A percentile compares a stretch with the other conserved stretches of the same genome.
Evolutionary conservation across 2,888 invertebrate genomes (phyloP).

Genomic region (Sphecodes monilicornis): DNA sequence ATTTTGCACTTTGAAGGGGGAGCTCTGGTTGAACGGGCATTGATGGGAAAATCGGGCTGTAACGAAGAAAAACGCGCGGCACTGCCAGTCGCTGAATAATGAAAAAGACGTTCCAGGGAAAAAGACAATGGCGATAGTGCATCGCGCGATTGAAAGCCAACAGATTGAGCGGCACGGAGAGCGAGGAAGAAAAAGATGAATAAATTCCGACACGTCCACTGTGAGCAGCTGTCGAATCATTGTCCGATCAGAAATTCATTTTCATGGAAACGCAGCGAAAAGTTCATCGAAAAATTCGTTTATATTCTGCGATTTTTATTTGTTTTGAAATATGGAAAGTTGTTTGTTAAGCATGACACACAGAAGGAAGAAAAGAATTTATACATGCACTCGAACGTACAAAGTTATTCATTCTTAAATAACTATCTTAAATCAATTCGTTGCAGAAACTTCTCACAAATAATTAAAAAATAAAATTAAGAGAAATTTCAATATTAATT

Average conservation of each 20-base stretch:
- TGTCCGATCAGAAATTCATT: not conserved
- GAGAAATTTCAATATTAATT: too few relatives aligned
- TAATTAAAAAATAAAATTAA: too few relatives aligned
- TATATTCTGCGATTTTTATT: not conserved
- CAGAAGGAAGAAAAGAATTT: too few relatives aligned
- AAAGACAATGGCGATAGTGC: not conserved
- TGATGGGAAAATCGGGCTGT: constrained; percentile 3
- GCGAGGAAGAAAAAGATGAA: not conserved
- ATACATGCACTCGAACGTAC: too few relatives aligned
- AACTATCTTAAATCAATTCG: too few relatives aligned
- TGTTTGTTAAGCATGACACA: not conserved
- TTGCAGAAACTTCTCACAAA: too few relatives aligned
- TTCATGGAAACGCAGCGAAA: not conserved
- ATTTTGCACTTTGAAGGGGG: not conserved
- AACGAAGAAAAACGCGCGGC: constrained; percentile 13
- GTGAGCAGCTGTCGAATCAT: too few relatives aligned
- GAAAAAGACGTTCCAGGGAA: not conserved
- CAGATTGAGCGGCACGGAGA: not conserved
- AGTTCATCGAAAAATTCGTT: not conserved
- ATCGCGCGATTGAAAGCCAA: not conserved
- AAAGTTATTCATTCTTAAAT: too few relatives aligned
- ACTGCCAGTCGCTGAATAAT: not conserved
- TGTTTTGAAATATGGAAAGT: not conserved
- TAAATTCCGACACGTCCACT: not conserved
- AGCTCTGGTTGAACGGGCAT: not conserved